A percentile compares a stretch with the other conserved stretches of the same genome.
phyloP scores from a whole-genome alignment of 2,888 invertebrate species.

The Agonum fuliginosum region DNA sequence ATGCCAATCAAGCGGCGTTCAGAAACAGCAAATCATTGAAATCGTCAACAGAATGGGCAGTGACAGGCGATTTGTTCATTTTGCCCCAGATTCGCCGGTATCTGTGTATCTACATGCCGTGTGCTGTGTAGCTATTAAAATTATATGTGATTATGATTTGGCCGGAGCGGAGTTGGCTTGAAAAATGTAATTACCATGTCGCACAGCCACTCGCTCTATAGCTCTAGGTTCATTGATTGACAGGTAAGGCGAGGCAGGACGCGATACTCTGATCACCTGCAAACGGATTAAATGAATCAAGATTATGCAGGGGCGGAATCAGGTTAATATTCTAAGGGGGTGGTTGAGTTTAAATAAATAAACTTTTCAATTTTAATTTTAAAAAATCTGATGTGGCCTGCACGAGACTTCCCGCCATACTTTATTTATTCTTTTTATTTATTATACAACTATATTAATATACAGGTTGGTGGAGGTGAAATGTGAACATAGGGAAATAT shows the following conservation, averaged over 20 bases:
- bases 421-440: no score
- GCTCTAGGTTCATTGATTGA: background rate
- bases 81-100: background rate
- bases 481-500: no score
- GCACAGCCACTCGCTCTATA: background rate
- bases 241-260: background rate
- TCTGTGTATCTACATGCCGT: conserved; percentile 2
- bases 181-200: conserved; percentile 2
- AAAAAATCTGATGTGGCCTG: no score
- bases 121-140: background rate
- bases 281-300: background rate
- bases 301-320: no score
- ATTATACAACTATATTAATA: no score
- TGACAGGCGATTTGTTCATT: background rate
- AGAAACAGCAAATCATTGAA: background rate
- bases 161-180: background rate
- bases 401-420: no score
- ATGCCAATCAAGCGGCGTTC: background rate
- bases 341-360: no score
- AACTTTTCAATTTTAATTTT: no score
- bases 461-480: no score
- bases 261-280: background rate
- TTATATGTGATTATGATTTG: background rate
- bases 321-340: no score
- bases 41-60: background rate